phyloP scores from a whole-genome alignment of 2,888 invertebrate species.

The Drosophila ustulata region DNA sequence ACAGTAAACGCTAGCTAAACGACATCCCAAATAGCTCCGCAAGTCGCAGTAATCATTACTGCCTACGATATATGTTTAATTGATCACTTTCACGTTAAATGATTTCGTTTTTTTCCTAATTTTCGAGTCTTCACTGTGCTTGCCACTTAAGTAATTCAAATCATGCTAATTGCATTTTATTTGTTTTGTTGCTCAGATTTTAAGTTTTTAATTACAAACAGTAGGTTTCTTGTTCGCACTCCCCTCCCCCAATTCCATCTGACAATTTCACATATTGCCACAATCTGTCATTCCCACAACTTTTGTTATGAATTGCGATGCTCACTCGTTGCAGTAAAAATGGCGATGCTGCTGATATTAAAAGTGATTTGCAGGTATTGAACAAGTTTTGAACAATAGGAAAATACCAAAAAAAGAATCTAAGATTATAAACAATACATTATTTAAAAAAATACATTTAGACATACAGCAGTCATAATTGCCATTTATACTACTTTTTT shows the following conservation, averaged over 20 bases:
- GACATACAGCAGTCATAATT: too few relatives aligned
- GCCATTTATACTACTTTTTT: too few relatives aligned
- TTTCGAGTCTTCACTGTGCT: conserved; percentile 48
- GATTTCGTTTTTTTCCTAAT: neutral
- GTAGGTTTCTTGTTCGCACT: neutral
- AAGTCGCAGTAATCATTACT: too few relatives aligned
- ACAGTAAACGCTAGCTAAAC: conserved; percentile 30
- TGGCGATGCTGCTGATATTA: too few relatives aligned
- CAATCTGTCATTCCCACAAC: conserved; percentile 7
- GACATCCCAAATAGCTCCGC: neutral
- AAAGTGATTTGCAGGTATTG: neutral
- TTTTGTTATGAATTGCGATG: conserved; percentile 33
- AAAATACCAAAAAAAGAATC: too few relatives aligned
- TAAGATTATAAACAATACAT: too few relatives aligned
- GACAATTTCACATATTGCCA: conserved; percentile 11
- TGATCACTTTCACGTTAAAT: neutral
- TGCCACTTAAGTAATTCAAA: conserved; percentile 84
- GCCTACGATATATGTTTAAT: too few relatives aligned
- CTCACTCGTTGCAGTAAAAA: neutral
- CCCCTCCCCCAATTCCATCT: neutral
- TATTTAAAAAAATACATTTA: too few relatives aligned
- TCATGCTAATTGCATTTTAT: conserved; percentile 85
- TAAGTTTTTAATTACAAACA: conserved; percentile 71
- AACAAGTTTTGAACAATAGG: neutral
- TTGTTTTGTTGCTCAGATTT: conserved; percentile 82